Percentiles rank a stretch among this genome's conserved stretches.
Evolutionary conservation across 2,888 invertebrate species (phyloP).

Genomic region (Chydorus sphaericus): DNA sequence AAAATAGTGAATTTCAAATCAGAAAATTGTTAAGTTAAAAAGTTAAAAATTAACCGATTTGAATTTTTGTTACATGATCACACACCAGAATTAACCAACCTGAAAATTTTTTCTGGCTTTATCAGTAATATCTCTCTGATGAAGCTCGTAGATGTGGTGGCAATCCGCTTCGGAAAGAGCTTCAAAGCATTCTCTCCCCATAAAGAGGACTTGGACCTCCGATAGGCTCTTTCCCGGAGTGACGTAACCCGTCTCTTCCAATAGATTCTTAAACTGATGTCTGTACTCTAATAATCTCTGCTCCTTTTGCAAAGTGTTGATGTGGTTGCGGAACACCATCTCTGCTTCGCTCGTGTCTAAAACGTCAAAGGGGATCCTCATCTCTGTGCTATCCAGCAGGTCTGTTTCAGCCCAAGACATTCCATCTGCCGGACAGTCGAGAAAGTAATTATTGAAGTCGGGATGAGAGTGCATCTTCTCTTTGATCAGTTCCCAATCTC

Average conservation of each 20-base stretch:
- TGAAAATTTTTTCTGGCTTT: slow-evolving; percentile 82
- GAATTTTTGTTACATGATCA: not conserved
- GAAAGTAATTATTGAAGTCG: slow-evolving; percentile 87
- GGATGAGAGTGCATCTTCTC: slow-evolving; percentile 75
- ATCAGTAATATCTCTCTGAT: slow-evolving; percentile 78
- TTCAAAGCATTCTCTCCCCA: slow-evolving; percentile 90
- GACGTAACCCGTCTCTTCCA: slow-evolving; percentile 87
- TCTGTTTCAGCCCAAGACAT: slow-evolving; percentile 52
- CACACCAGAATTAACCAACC: slow-evolving; percentile 29
- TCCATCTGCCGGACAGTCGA: slow-evolving; percentile 49
- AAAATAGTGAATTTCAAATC: not conserved
- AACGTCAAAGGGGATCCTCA: slow-evolving; percentile 81
- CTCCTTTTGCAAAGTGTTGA: slow-evolving; percentile 80
- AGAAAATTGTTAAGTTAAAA: not conserved
- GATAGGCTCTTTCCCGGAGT: slow-evolving; percentile 86
- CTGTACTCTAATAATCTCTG: slow-evolving; percentile 86
- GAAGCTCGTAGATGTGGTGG: slow-evolving; percentile 81
- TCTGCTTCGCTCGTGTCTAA: slow-evolving; percentile 83
- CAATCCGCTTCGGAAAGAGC: slow-evolving; percentile 78
- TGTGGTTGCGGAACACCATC: slow-evolving; percentile 76
- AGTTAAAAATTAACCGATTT: slow-evolving; percentile 10
- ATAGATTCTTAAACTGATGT: slow-evolving; percentile 79
- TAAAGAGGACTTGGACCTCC: slow-evolving; percentile 77
- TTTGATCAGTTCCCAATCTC: slow-evolving; percentile 75
- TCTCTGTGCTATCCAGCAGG: slow-evolving; percentile 36